These are phyloP conservation scores for Cantharis lateralis DNA, from an alignment of 2,888 invertebrate genomes.

Conservation along the genomic window DNA sequence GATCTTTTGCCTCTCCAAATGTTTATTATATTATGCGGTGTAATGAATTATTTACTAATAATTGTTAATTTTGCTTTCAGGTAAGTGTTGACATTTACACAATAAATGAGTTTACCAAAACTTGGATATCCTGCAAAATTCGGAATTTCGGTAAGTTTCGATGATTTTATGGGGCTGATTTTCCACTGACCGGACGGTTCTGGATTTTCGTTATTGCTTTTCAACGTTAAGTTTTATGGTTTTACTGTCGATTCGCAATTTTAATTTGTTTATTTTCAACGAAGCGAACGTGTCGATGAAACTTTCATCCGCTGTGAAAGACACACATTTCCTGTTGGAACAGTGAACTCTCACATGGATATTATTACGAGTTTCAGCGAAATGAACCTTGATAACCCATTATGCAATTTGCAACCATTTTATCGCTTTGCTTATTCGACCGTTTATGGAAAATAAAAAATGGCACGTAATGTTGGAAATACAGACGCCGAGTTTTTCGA, in stretches of 20 bases:
- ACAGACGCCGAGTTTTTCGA: background rate
- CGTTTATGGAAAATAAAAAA: background rate
- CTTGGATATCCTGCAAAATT: background rate
- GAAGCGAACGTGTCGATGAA: background rate
- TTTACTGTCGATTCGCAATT: background rate
- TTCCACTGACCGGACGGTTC: background rate
- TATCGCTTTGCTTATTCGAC: background rate
- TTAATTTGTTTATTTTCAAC: background rate
- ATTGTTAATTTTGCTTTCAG: background rate
- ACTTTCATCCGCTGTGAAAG: slow-evolving; percentile 2
- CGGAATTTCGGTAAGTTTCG: background rate
- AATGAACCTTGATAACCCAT: slow-evolving; percentile 12
- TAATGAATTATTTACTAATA: background rate
- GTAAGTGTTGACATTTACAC: background rate
- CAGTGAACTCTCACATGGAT: background rate
- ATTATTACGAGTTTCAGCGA: slow-evolving; percentile 12
- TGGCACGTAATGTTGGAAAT: background rate
- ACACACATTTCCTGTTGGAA: background rate
- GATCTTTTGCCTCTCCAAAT: background rate
- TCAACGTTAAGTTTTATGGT: background rate
- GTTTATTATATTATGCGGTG: background rate
- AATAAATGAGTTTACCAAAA: background rate
- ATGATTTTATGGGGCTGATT: background rate
- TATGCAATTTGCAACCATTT: background rate
- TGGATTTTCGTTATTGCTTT: background rate